A percentile compares a stretch with the other conserved stretches of the same genome.
Evolutionary conservation across 1,140 invertebrate species (phyloP).

Genomic region (Meloidogyne floridensis): DNA sequence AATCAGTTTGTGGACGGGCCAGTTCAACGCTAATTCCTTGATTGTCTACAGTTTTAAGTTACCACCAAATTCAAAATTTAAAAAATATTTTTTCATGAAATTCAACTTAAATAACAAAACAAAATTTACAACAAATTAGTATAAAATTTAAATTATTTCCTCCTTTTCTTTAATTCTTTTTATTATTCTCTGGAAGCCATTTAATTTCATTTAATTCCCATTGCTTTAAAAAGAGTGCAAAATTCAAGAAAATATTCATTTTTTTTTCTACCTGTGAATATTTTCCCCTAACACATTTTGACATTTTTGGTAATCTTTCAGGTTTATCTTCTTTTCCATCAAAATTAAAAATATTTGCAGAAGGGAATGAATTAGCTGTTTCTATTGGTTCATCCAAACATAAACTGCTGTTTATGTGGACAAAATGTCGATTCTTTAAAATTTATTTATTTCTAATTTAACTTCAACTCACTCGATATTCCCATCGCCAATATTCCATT

Average conservation of each 20-base stretch:
- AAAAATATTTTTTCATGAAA: too few species aligned
- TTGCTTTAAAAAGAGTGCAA: slow-evolving; percentile 29
- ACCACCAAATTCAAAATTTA: too few species aligned
- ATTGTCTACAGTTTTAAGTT: too few species aligned
- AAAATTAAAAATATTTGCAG: slow-evolving; percentile 17
- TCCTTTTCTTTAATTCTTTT: slow-evolving; percentile 4
- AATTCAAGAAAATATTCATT: background rate
- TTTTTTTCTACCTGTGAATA: slow-evolving; percentile 30
- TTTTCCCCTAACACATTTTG: slow-evolving; percentile 33
- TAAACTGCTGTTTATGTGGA: slow-evolving; percentile 43
- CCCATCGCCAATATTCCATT: slow-evolving; percentile 23
- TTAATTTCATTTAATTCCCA: slow-evolving; percentile 41
- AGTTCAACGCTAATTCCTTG: too few species aligned
- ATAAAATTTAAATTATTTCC: too few species aligned
- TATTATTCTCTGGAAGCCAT: slow-evolving; percentile 40
- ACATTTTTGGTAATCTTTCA: slow-evolving; percentile 43
- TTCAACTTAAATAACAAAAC: too few species aligned
- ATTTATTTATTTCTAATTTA: too few species aligned
- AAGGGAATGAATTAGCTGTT: background rate
- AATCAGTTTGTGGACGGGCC: too few species aligned
- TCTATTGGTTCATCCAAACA: slow-evolving; percentile 53
- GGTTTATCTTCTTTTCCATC: slow-evolving; percentile 10
- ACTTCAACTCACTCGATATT: background rate
- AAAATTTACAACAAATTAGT: background rate
- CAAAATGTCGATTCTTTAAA: slow-evolving; percentile 40